These are phyloP conservation scores for Dasyprocta punctata DNA, from an alignment of 2,113 vertebrate species.

Conservation along the genomic window DNA sequence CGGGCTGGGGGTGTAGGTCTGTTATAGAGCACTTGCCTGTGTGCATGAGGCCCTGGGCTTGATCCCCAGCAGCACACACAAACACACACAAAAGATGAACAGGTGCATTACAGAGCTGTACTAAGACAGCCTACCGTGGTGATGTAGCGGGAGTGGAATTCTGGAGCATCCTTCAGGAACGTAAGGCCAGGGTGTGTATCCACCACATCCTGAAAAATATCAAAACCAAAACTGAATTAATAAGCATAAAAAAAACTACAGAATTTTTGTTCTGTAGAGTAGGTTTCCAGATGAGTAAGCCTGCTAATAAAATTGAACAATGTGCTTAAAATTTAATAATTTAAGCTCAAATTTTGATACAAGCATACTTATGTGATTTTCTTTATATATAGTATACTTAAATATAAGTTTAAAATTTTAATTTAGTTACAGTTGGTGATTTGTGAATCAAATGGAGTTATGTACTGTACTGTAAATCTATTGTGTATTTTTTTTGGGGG, in stretches of 20 bases:
- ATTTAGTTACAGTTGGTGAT: conserved; percentile 45
- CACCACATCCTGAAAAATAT: conserved; percentile 94
- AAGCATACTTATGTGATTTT: conserved; percentile 28
- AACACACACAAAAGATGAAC: not conserved
- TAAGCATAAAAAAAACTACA: not conserved
- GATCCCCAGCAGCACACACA: not conserved
- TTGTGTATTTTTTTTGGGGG: not conserved
- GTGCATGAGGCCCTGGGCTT: not conserved
- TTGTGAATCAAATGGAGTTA: conserved; percentile 31
- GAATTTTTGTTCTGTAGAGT: conserved; percentile 43
- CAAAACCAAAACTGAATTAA: conserved; percentile 66
- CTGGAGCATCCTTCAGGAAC: conserved; percentile 98
- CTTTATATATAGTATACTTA: not conserved
- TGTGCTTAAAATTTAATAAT: conserved; percentile 42
- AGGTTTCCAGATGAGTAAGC: conserved; percentile 19
- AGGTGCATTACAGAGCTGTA: not conserved
- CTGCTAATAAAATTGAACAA: conserved; percentile 29
- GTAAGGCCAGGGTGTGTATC: conserved; percentile 98
- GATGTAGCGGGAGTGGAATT: conserved; percentile 99
- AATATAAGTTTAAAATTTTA: conserved; percentile 18
- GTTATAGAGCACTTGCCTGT: not conserved
- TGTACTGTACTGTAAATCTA: not conserved
- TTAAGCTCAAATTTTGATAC: conserved; percentile 40
- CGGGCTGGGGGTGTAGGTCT: not conserved
- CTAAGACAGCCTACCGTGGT: conserved; percentile 91